Base-by-base conservation (phyloP, 2,888 invertebrate species). In the Campoplex capitator region DNA sequence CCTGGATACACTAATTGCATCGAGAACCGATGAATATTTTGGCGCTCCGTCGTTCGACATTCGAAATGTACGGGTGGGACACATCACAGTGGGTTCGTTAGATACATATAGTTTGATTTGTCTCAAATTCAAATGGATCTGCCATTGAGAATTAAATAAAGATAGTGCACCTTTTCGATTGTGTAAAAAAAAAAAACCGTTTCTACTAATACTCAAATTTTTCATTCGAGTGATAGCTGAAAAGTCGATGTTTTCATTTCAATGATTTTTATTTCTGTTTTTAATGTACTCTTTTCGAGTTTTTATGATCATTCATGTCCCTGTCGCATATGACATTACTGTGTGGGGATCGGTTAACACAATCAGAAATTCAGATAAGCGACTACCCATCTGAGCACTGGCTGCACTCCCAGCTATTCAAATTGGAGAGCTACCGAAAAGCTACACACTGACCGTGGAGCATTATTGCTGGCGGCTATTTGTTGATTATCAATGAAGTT, bases 1-100 rank as follows among this genome's bases (percentile, higher is more conserved):
- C 83, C 84, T 85, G 75, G 83, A 88, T 78, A 65, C 87, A 81
- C 90, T 92, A 92, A 93, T 92, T 92, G 92, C 91, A 89, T 85
- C 88, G 87, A 86, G 89, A 91, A 91, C 91, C 92, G 91, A 92
- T 92, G 92, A 93, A 93, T 92, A 92, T 92, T 93, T 93, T 90
- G 92, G 86, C 86, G 86, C 23, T 38, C 16, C 32, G 18, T 73
- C 65, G 28, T 45, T 81, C 51, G 38, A 18, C 70, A 79, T 70
- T 83, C 71, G 11, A 68, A 54, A 54, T 28, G 56, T 23, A 45
- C 32, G 13, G 18, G 42, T 18, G 62, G 67, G 48, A n/a, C 80
- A 32, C 54, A 35, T 67, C 68, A 18, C 18, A 54, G 7, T 42
- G 38, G 18, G 6, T 70, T 79, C 23, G n/a, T 45, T 28, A 42